Base-by-base conservation (phyloP, 2,888 invertebrate genomes). In the Apodemia duryi region DNA sequence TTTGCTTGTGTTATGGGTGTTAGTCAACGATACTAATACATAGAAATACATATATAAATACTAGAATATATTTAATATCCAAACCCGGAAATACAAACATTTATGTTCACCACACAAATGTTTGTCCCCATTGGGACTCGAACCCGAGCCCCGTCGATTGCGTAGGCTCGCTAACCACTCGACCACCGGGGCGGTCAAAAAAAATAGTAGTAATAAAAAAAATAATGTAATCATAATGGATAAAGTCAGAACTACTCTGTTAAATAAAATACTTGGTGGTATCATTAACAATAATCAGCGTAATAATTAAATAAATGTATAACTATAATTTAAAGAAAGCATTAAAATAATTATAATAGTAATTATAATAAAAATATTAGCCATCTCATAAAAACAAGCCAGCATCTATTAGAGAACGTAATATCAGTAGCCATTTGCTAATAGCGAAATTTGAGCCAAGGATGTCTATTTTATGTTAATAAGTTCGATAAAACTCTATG, bases 381-480 rank as follows among this genome's bases (percentile, higher is more conserved):
- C 49, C 21, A 21, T n/a, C n/a, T 21, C 21, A 51, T 51, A 51
- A 51, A 51, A 51, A 51, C 49, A 13, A 51, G 21, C 49, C 21
- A 51, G 21, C 57, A 35, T 9, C 13, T 13, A 32, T 60, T 13
- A 60, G 6, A 29, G 11, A 13, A 60, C 57, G 35, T 60, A 60
- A 60, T 35, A 60, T 35, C 57, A 32, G 57, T 35, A 60, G 57
- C 57, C 54, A 35, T 32, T 60, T 60, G 57, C 57, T 60, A 60
- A 60, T 60, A 60, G 32, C 13, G 57, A 60, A 60, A 32, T 60
- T 60, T 60, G 57, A 60, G n/a, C 57, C 57, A 60, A 60, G 57
- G 57, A 60, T 60, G 57, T 60, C 32, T 13, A 60, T 60, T 60
- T 60, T 60, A 60, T 60, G 57, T 60, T 11, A 60, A 60, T 60